Conservation (phyloP, 2,113 vertebrate species). For the Theristicus caerulescens region DNA sequence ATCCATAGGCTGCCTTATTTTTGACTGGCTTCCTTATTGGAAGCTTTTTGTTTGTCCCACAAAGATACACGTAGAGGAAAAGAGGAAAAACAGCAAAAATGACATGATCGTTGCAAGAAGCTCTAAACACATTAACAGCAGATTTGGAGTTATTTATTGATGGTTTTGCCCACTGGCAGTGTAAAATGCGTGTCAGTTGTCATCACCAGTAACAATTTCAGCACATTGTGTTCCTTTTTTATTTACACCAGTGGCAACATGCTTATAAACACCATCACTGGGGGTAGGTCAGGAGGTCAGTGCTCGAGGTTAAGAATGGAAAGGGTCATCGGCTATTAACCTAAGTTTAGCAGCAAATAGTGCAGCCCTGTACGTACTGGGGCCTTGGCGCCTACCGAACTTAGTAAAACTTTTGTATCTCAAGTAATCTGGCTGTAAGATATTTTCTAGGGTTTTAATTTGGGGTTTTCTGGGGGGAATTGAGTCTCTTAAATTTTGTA, state of each 20-base stretch:
- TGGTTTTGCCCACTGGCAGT: conserved; percentile 70
- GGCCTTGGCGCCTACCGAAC: background rate
- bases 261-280: conserved; percentile 74
- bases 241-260: conserved; percentile 77
- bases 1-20: background rate
- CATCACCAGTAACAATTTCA: conserved; percentile 81
- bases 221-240: conserved; percentile 75
- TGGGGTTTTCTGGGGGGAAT: fast-evolving
- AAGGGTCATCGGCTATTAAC: conserved; percentile 78
- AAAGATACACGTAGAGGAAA: background rate
- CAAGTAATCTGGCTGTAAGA: background rate
- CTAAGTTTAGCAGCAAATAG: conserved; percentile 64
- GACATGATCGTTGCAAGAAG: background rate
- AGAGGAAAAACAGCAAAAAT: background rate
- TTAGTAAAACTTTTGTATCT: background rate
- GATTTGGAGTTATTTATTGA: conserved; percentile 76
- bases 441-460: background rate
- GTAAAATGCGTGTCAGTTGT: conserved; percentile 74
- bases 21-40: background rate
- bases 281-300: conserved; percentile 75
- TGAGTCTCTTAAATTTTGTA: fast-evolving
- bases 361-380: background rate
- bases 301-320: conserved; percentile 70
- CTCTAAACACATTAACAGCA: conserved; percentile 44
- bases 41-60: background rate